These are phyloP conservation scores for Aphaenogaster ashmeadi DNA, from an alignment of 1,140 invertebrate genomes.

Conservation along the genomic window DNA sequence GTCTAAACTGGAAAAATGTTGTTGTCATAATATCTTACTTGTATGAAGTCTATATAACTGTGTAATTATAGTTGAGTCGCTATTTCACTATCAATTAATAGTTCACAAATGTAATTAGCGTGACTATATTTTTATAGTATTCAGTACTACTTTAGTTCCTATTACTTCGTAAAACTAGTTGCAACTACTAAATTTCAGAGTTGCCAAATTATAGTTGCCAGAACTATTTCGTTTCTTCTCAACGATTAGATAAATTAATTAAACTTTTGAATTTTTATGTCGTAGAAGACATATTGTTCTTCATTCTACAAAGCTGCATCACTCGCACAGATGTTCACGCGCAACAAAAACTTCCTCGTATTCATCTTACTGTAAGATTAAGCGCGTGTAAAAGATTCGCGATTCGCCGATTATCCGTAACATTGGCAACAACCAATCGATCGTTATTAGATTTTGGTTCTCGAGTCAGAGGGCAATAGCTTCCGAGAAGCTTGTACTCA, in stretches of 20 bases:
- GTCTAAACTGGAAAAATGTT: too few species aligned
- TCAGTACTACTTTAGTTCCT: too few species aligned
- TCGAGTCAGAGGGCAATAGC: slow-evolving; percentile 71
- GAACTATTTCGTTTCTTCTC: too few species aligned
- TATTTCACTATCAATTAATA: too few species aligned
- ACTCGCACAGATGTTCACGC: slow-evolving; percentile 14
- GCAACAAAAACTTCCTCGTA: background rate
- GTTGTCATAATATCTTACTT: too few species aligned
- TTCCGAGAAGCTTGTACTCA: slow-evolving; percentile 68
- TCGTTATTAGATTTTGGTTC: slow-evolving; percentile 37
- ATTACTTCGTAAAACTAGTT: too few species aligned
- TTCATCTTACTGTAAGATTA: background rate
- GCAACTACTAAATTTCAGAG: too few species aligned
- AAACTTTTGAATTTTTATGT: background rate
- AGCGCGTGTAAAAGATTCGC: slow-evolving; percentile 11
- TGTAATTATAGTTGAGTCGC: too few species aligned
- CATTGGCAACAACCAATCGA: slow-evolving; percentile 18
- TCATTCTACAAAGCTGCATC: slow-evolving; percentile 2
- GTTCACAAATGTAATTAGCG: too few species aligned
- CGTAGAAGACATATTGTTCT: background rate
- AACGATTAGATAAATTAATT: background rate
- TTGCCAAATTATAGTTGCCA: too few species aligned
- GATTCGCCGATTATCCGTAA: slow-evolving; percentile 65
- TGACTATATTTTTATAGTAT: too few species aligned
- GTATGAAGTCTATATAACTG: too few species aligned